phyloP scores from a whole-genome alignment of 2,113 vertebrate genomes.

The Apus apus region DNA sequence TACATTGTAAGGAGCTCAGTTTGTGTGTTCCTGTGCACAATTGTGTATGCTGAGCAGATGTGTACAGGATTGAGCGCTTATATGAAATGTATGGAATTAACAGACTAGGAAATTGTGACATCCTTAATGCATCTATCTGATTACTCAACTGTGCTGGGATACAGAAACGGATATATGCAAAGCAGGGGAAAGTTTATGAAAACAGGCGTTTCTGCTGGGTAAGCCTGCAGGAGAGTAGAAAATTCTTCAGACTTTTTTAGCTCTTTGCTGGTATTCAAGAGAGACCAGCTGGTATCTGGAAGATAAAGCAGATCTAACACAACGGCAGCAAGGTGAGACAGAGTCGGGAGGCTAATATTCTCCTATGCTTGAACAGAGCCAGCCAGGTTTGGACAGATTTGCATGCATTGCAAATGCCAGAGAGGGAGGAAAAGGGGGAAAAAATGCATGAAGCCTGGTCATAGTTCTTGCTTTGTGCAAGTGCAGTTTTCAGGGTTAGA shows the following conservation, averaged over 20 bases:
- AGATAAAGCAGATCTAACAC: neutral
- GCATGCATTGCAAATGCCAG: neutral
- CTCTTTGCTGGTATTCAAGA: neutral
- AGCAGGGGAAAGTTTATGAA: neutral
- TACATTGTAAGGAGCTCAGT: fast-evolving
- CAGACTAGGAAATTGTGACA: fast-evolving
- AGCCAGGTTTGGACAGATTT: neutral
- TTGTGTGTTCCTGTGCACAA: neutral
- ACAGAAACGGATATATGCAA: neutral
- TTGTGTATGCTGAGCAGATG: neutral
- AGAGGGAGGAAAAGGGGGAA: neutral
- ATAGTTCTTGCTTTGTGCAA: constrained; percentile 3
- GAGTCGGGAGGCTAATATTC: neutral
- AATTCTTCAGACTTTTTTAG: neutral
- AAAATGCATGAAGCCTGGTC: constrained; percentile 23
- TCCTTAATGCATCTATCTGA: neutral
- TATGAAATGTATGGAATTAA: neutral
- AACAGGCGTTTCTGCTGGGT: neutral
- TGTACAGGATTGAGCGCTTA: neutral
- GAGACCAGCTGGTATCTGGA: neutral
- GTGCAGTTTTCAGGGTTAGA: neutral
- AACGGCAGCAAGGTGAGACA: neutral
- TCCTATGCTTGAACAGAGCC: neutral
- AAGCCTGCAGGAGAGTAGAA: neutral
- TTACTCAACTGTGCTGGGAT: neutral